A percentile compares a stretch with the other conserved stretches of the same genome.
Evolutionary conservation across 2,888 invertebrate genomes (phyloP).

Genomic region (Escarpia spicata): DNA sequence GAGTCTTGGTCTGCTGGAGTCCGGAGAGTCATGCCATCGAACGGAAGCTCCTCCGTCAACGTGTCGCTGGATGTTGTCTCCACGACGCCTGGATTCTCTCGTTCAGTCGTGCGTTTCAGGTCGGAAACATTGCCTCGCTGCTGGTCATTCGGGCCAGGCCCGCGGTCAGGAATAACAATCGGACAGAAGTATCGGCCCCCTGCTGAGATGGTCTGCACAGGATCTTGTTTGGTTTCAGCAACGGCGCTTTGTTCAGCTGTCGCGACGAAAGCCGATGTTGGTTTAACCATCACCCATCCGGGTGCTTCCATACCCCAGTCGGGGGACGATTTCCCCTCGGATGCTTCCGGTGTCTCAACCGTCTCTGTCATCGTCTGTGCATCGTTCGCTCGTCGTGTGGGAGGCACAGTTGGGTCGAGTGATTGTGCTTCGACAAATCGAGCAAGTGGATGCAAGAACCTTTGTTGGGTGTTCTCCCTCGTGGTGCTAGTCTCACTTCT

Average conservation of each 20-base stretch:
- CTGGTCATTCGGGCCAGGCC: not conserved
- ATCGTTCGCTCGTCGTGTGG: not conserved
- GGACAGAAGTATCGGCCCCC: slow-evolving; percentile 6
- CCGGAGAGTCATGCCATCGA: not conserved
- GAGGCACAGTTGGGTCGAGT: not conserved
- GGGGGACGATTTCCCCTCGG: not conserved
- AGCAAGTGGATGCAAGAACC: not conserved
- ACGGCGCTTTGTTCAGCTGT: not conserved
- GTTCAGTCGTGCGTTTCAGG: not conserved
- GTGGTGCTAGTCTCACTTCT: not conserved
- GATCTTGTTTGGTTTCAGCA: not conserved
- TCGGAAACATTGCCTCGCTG: not conserved
- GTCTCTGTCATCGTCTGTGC: not conserved
- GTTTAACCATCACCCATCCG: not conserved
- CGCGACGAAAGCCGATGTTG: not conserved
- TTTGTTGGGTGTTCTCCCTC: not conserved
- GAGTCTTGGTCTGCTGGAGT: not conserved
- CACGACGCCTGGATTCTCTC: not conserved
- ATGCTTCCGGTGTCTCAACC: not conserved
- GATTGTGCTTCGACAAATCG: not conserved
- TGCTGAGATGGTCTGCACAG: not conserved
- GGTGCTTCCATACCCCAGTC: not conserved
- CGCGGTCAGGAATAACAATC: not conserved
- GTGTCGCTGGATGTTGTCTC: not conserved
- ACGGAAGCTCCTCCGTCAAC: not conserved